Base-by-base conservation (phyloP, 2,888 invertebrate genomes). In the Gari tellinella region DNA sequence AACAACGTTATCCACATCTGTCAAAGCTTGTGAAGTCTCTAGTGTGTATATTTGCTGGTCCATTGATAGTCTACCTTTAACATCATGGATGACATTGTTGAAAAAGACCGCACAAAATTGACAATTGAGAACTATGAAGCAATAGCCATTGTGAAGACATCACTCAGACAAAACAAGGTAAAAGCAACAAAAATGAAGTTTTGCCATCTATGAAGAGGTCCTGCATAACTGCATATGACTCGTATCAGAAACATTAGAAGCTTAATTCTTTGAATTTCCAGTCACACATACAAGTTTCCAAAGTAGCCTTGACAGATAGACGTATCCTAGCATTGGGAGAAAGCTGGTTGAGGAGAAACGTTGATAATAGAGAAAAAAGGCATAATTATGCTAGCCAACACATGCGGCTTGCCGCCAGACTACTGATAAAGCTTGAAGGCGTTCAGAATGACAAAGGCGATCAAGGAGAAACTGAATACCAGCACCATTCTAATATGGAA, bases 311-410 rank as follows among this genome's bases (percentile, higher is more conserved):
- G 31, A 31, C 4, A 7, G 31, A 31, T 10, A 31, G 4, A 10
- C 10, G 4, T 7, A 31, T 31, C 4, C 31, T 49, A 7, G 8
- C 19, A 25, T 40, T 76, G 15, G 76, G 76, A n/a, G 72, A 76
- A 51, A 64, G 51, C 26, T 72, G 72, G 76, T 40, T 76, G 26
- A 63, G 52, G 38, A 62, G 62, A 63, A 64, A 63, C 19, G n/a
- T 62, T 4, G 53, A 49, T 19, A 76, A 72, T 45, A 26, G 1
- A 2, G 58, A 46, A 26, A 74, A 70, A 52, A 46, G 69, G 31
- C 48, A 48, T 17, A 46, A 74, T 26, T 64, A 74, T 61, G 31
- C 61, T 5, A 52, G 57, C n/a, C n/a, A 46, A 19, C 51, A 64
- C 15, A 74, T 74, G 74, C 31, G 69, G 14, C 31, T 63, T 17